Conservation (phyloP, 2,888 invertebrate species). For the Campaea margaritaria region DNA sequence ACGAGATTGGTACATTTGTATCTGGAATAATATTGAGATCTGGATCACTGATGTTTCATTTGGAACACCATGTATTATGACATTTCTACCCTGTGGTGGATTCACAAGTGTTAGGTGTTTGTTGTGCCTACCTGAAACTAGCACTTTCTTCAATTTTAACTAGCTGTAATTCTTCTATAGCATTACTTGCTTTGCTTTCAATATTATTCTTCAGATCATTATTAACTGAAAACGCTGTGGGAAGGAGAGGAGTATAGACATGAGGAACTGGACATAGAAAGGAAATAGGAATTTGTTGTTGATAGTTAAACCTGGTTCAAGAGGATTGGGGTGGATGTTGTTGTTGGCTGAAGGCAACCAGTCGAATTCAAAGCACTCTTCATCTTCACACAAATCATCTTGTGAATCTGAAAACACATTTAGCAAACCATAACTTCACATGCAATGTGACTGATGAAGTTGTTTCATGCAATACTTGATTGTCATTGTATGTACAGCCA, state of each 20-base stretch:
- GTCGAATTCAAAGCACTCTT: constrained; percentile 69
- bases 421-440: background rate
- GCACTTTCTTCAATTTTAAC: constrained; percentile 22
- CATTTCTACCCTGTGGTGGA: no score
- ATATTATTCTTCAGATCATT: background rate
- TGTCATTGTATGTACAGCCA: no score
- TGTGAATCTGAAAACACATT: constrained; percentile 56
- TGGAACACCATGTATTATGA: no score
- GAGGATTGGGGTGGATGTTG: constrained; percentile 44
- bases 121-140: constrained; percentile 33
- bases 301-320: constrained; percentile 58
- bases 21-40: no score
- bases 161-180: background rate
- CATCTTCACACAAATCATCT: constrained; percentile 70
- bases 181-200: background rate
- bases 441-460: no score
- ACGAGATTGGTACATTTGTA: no score
- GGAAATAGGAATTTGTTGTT: constrained; percentile 38
- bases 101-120: background rate
- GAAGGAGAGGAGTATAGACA: constrained; percentile 28
- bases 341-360: constrained; percentile 61
- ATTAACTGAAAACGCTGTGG: constrained; percentile 38
- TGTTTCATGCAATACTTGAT: no score
- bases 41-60: no score
- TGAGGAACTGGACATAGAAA: constrained; percentile 41